phyloP scores from a whole-genome alignment of 92 coral and sea anemone genomes.

The Zoanthus solanderi region DNA sequence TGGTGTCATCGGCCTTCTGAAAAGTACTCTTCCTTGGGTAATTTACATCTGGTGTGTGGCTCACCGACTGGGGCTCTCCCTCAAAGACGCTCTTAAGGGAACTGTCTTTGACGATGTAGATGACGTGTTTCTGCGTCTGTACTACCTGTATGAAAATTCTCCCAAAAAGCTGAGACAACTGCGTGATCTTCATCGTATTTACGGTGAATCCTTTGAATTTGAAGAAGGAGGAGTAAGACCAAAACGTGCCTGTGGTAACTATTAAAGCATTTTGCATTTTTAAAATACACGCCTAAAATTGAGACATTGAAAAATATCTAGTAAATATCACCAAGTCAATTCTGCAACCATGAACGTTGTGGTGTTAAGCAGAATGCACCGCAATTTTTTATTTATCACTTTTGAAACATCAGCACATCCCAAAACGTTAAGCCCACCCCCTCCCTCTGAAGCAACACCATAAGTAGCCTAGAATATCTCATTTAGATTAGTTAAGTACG shows the following conservation, averaged over 20 bases:
- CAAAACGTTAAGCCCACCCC: conserved; percentile 12
- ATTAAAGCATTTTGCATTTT: conserved; percentile 16
- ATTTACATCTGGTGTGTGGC: conserved; percentile 85
- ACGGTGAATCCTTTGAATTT: conserved; percentile 77
- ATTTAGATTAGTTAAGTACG: conserved; percentile 9
- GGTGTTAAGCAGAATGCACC: conserved; percentile 11
- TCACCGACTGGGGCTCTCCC: conserved; percentile 77
- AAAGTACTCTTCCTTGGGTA: conserved; percentile 63
- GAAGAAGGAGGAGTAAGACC: conserved; percentile 78
- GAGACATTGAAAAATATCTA: conserved; percentile 6
- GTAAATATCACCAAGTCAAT: conserved; percentile 4
- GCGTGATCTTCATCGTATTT: conserved; percentile 66
- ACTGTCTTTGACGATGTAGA: conserved; percentile 74
- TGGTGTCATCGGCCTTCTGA: conserved; percentile 71
- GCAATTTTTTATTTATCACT: conserved; percentile 22
- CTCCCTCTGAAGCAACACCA: conserved; percentile 7
- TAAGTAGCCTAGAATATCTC: conserved; percentile 10
- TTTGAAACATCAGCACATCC: conserved; percentile 15
- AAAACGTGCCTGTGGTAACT: conserved; percentile 77
- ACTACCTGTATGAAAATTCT: conserved; percentile 78
- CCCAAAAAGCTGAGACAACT: conserved; percentile 86
- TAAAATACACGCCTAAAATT: conserved; percentile 1
- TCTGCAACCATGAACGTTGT: conserved; percentile 13
- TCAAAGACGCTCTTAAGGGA: conserved; percentile 74
- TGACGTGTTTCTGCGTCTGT: conserved; percentile 72